Evolutionary conservation across 2,888 invertebrate species (phyloP).

Genomic region (Epistrophella euchroma): DNA sequence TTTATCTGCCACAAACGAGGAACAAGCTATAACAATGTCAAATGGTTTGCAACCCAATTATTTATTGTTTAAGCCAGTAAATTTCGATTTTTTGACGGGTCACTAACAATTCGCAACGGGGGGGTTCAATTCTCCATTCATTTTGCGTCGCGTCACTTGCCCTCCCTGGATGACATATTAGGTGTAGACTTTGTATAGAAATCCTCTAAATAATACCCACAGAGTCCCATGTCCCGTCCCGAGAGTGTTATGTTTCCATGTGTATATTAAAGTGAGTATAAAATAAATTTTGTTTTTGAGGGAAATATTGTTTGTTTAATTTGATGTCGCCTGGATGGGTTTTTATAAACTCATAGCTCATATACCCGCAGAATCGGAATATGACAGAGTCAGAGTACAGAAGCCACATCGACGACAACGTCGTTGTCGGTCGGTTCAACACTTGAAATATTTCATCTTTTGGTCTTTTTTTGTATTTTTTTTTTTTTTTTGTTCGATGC

Average conservation of each 20-base stretch:
- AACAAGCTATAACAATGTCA: conserved; percentile 53
- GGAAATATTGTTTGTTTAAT: conserved; percentile 55
- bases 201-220: conserved; percentile 32
- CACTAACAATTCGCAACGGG: conserved; percentile 68
- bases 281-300: conserved; percentile 26
- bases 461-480: conserved; percentile 2
- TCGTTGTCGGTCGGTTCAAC: not conserved
- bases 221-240: conserved; percentile 5
- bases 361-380: conserved; percentile 46
- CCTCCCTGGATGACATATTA: conserved; percentile 64
- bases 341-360: conserved; percentile 8
- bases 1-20: conserved; percentile 51
- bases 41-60: conserved; percentile 58
- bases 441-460: conserved; percentile 40
- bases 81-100: conserved; percentile 55
- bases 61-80: conserved; percentile 56
- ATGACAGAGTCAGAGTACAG: conserved; percentile 32
- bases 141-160: conserved; percentile 52
- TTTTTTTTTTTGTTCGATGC: not conserved
- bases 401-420: conserved; percentile 19
- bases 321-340: conserved; percentile 36
- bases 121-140: conserved; percentile 39
- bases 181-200: conserved; percentile 43
- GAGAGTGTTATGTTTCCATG: conserved; percentile 45
- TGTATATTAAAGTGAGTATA: not conserved